These are phyloP conservation scores for Vandiemenella viatica DNA, from an alignment of 2,888 invertebrate genomes.

Conservation along the genomic window DNA sequence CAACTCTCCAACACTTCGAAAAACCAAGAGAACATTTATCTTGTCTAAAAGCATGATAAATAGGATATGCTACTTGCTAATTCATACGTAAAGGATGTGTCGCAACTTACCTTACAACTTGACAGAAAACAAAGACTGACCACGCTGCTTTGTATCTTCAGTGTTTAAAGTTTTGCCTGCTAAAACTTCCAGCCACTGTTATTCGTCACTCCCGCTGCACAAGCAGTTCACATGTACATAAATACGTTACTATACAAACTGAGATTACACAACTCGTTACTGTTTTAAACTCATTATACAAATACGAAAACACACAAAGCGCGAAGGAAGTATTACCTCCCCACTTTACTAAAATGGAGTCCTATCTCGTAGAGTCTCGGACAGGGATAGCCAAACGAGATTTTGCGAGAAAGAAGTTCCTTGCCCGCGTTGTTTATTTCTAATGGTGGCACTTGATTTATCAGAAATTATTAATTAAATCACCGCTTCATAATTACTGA, in stretches of 20 bases:
- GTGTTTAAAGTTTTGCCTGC: slow-evolving; percentile 13
- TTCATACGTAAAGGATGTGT: too few relatives aligned
- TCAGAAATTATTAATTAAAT: too few relatives aligned
- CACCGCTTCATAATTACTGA: too few relatives aligned
- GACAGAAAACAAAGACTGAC: slow-evolving; percentile 19
- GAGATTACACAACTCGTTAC: slow-evolving; percentile 9
- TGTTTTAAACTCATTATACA: slow-evolving; percentile 14
- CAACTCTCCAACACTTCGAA: too few relatives aligned
- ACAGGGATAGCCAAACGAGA: slow-evolving; percentile 16
- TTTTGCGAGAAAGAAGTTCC: slow-evolving; percentile 18
- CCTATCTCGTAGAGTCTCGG: slow-evolving; percentile 17
- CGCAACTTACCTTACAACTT: slow-evolving; percentile 18
- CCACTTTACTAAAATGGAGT: slow-evolving; percentile 19
- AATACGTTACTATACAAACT: slow-evolving; percentile 9
- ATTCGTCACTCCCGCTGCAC: slow-evolving; percentile 10
- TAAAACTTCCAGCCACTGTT: slow-evolving; percentile 13
- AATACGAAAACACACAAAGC: slow-evolving; percentile 16
- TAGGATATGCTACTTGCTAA: too few relatives aligned
- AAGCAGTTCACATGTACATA: slow-evolving; percentile 15
- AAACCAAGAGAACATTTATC: too few relatives aligned
- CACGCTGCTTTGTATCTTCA: slow-evolving; percentile 19
- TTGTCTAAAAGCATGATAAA: too few relatives aligned
- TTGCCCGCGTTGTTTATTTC: too few relatives aligned
- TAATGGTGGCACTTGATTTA: too few relatives aligned
- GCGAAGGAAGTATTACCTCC: slow-evolving; percentile 17